Conservation (phyloP, 64 coral and sea anemone genomes). For the Stichodactyla mertensii region DNA sequence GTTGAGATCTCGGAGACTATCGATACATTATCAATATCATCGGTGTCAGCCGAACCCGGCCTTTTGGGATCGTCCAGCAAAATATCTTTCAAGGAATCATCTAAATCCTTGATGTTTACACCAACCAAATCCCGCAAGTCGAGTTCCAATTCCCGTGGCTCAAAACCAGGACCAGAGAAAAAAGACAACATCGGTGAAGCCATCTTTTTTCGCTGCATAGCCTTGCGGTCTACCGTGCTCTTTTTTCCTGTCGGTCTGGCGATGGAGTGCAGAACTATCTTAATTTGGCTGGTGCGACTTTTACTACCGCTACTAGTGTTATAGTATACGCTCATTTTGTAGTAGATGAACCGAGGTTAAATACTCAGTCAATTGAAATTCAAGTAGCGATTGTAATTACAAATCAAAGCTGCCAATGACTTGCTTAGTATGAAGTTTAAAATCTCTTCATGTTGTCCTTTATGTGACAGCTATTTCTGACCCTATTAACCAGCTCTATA, state of each 20-base stretch:
- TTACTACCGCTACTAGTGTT: not conserved
- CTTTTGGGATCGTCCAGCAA: constrained; percentile 20
- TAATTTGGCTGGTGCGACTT: constrained; percentile 17
- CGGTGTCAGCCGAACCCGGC: not conserved
- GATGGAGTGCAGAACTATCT: constrained; percentile 19
- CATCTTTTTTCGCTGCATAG: not conserved
- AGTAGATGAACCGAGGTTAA: not conserved
- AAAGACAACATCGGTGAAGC: constrained; percentile 31
- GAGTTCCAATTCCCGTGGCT: constrained; percentile 25
- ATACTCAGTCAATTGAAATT: constrained; percentile 9
- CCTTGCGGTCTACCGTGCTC: not conserved
- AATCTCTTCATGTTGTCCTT: not conserved
- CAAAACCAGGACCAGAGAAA: constrained; percentile 39
- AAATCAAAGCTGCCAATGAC: constrained; percentile 9
- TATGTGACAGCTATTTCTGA: constrained; percentile 9
- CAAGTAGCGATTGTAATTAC: not conserved
- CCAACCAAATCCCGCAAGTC: constrained; percentile 32
- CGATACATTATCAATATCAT: constrained; percentile 47
- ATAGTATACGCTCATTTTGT: constrained; percentile 6
- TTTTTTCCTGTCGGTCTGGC: not conserved
- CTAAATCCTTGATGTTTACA: constrained; percentile 29
- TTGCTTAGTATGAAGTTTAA: constrained; percentile 3
- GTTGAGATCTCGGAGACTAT: constrained; percentile 57
- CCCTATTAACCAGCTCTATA: constrained; percentile 1
- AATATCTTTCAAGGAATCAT: constrained; percentile 42